A percentile compares a stretch with the other conserved stretches of the same genome.
Conservation (phyloP, 2,797 vertebrate genomes). For the Poecile montanus region DNA sequence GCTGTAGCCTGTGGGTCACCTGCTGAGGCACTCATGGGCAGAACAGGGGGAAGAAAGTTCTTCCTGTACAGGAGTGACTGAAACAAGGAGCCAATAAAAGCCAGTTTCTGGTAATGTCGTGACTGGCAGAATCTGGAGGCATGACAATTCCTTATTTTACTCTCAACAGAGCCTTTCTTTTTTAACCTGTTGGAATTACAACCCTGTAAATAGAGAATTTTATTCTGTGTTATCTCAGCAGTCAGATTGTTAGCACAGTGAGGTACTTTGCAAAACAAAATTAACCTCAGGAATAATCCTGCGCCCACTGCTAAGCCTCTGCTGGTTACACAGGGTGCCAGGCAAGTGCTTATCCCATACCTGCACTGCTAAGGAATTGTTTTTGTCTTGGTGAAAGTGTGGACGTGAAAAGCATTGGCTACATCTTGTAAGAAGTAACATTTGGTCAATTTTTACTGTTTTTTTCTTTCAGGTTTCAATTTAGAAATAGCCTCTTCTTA, state of each 20-base stretch:
- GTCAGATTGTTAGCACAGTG: not conserved
- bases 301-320: not conserved
- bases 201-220: not conserved
- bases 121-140: not conserved
- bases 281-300: not conserved
- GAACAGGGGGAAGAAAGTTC: not conserved
- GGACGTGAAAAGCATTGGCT: not conserved
- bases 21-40: slow-evolving; percentile 15
- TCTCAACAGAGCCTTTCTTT: not conserved
- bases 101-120: not conserved
- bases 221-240: not conserved
- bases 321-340: not conserved
- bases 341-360: not conserved
- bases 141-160: not conserved
- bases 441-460: not conserved
- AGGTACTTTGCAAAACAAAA: not conserved
- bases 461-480: not conserved
- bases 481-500: not conserved
- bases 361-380: not conserved
- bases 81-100: not conserved
- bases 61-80: not conserved
- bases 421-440: not conserved
- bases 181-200: not conserved
- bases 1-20: slow-evolving; percentile 32
- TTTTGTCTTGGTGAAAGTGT: not conserved